Conservation (phyloP, 1,140 invertebrate genomes). For the Papilio polyxenes region DNA sequence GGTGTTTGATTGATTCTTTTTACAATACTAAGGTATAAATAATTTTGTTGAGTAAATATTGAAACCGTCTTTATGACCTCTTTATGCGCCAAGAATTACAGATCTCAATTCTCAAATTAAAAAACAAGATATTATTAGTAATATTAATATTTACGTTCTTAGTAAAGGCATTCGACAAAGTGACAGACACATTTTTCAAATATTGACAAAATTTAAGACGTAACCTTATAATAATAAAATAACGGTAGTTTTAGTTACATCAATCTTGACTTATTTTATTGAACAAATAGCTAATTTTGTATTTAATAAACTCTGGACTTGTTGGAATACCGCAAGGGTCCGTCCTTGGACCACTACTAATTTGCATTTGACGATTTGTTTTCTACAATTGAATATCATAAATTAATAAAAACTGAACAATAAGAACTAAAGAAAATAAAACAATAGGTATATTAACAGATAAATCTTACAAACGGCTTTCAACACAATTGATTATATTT, state of each 20-base stretch:
- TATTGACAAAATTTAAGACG: not conserved
- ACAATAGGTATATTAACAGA: not conserved
- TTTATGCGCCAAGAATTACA: not conserved
- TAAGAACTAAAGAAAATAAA: conserved; percentile 7
- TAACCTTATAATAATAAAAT: not conserved
- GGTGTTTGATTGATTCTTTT: too few relatives aligned
- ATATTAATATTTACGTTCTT: not conserved
- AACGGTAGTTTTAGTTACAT: not conserved
- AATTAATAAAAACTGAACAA: conserved; percentile 10
- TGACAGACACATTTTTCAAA: not conserved
- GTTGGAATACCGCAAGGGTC: not conserved
- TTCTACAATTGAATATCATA: not conserved
- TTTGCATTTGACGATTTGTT: not conserved
- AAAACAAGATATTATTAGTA: not conserved
- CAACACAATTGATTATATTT: not conserved
- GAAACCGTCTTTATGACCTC: too few relatives aligned
- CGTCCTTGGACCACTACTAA: not conserved
- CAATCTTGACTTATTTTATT: not conserved
- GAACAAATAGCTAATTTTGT: not conserved
- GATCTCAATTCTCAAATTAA: not conserved
- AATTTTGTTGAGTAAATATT: too few relatives aligned
- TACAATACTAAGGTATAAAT: too few relatives aligned
- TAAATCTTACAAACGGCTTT: not conserved
- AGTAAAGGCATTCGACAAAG: not conserved
- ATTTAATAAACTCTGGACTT: not conserved